Base-by-base conservation (phyloP, 2,113 vertebrate species). In the Mobula hypostoma region DNA sequence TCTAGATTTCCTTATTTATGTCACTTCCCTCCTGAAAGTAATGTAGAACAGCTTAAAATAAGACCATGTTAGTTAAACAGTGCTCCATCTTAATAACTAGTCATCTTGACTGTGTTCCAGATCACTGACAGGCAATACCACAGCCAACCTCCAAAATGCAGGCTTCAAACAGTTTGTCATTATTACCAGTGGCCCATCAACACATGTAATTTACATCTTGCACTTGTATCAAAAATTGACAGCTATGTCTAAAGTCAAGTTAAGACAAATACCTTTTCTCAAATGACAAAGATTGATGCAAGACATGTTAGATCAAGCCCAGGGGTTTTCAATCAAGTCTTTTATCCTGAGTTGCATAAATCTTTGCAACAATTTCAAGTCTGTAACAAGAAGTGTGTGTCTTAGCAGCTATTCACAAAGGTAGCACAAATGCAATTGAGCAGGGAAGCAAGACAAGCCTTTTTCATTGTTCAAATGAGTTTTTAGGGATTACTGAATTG, bases 351-450 rank as follows among this genome's bases (percentile, higher is more conserved):
- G 85, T 63, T 68, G 15, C 61, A 90, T 32, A 27, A 88, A 63
- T 66, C 85, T 58, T 66, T 5, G 29, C 61, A 32, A 32, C 12
- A 68, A 68, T 5, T 68, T 90, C 61, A 27, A 32, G 85, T 2
- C 29, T 66, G 61, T 36, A 19, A 32, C 61, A 90, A 66, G 29
- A 19, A 32, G 58, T 32, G 29, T 66, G 85, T 66, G 17, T 90
- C 85, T 32, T 90, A n/a, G 12, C 85, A 90, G 85, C 82, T 85
- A 56, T 66, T 88, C 58, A 88, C 85, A 88, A 3, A 63, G 58
- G 61, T 56, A 88, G 29, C 27, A 88, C 58, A 88, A 88, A 63
- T 61, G 29, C 63, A 56, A 88, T 63, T 66, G 58, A 88, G 85
- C 5, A 32, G 58, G 5, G 1, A 14, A n/a, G 58, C 63, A 29